Base-by-base conservation (phyloP, 2,797 vertebrate species). In the Sparus aurata region DNA sequence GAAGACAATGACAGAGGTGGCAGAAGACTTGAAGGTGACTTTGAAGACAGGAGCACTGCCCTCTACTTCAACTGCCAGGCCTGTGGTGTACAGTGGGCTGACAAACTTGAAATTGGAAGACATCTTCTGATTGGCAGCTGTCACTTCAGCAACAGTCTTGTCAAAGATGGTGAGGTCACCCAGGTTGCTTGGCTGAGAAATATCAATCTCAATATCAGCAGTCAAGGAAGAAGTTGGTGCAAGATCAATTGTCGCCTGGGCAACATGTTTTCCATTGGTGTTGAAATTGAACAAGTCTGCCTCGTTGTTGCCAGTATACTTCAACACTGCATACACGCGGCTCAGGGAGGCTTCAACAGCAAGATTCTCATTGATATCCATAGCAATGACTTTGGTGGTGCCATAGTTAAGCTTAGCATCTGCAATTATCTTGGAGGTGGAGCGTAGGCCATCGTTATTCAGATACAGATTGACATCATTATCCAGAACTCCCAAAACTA, bases 51-150 rank as follows among this genome's bases (percentile, higher is more conserved):
- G 93, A 17, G 72, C 88, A 59, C 82, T 90, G 50, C 95, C 95
- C 65, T 93, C 95, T 54, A 96, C 52, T 52, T 94, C 95, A 73
- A 87, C 69, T 58, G 55, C 90, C 93, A 96, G 92, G 50, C 91
- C 93, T 55, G 89, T 92, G 70, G 92, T 97, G 91, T 97, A 97
- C 45, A 98, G 25, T 50, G 97, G 96, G 22, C 96, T 97, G 30
- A 72, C 76, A 79, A 97, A 85, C 80, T 93, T 94, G 53, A 93
- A 84, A 71, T 65, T 94, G 83, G 91, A 89, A 22, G 92, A 93
- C 63, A 96, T 82, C 80, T 95, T 97, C 92, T 98, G 96, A 53
- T 92, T 94, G 47, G 88, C 73, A 46, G 78, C 65, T 75, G 85
- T 95, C 73, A 96, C 68, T 60, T 94, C 95, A 75, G 96, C 84